Percentiles rank a stretch among this genome's conserved stretches.
Conservation (phyloP, 2,888 invertebrate species). For the Coelinius sp. region DNA sequence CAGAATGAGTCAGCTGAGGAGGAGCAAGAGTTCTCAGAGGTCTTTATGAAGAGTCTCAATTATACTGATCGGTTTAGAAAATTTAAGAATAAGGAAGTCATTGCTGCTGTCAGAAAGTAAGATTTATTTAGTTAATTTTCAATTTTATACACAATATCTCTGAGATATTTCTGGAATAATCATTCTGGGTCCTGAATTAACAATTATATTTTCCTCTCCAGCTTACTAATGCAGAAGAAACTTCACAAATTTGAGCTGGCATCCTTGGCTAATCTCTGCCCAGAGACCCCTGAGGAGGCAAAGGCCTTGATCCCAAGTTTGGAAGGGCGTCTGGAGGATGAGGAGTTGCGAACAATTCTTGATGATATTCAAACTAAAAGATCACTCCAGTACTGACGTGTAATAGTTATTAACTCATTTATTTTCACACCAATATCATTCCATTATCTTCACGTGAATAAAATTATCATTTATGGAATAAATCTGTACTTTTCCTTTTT, state of each 20-base stretch:
- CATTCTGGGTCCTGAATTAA: too few species aligned
- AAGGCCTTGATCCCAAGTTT: constrained; percentile 97
- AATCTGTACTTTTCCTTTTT: background rate
- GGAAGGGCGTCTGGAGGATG: constrained; percentile 98
- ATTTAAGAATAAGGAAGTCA: constrained; percentile 98
- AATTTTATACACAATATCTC: background rate
- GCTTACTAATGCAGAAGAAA: constrained; percentile 93
- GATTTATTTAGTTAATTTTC: constrained; percentile 50
- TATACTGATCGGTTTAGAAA: constrained; percentile 97
- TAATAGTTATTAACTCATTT: too few species aligned
- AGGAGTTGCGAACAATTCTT: constrained; percentile 94
- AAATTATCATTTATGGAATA: background rate
- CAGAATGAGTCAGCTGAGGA: constrained; percentile 99
- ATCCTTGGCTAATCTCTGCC: constrained; percentile 97
- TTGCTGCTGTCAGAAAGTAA: constrained; percentile 94
- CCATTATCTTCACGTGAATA: background rate
- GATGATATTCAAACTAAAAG: constrained; percentile 99
- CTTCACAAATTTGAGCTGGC: constrained; percentile 98
- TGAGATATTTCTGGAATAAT: too few species aligned
- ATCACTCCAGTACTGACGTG: constrained; percentile 92
- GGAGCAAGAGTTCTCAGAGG: constrained; percentile 98
- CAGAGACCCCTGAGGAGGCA: constrained; percentile 98
- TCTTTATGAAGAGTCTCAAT: constrained; percentile 97
- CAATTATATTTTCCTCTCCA: too few species aligned
- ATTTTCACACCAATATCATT: background rate